A percentile compares a stretch with the other conserved stretches of the same genome.
Conservation (phyloP, 1,140 invertebrate species). For the Aphelenchoides avenae region DNA sequence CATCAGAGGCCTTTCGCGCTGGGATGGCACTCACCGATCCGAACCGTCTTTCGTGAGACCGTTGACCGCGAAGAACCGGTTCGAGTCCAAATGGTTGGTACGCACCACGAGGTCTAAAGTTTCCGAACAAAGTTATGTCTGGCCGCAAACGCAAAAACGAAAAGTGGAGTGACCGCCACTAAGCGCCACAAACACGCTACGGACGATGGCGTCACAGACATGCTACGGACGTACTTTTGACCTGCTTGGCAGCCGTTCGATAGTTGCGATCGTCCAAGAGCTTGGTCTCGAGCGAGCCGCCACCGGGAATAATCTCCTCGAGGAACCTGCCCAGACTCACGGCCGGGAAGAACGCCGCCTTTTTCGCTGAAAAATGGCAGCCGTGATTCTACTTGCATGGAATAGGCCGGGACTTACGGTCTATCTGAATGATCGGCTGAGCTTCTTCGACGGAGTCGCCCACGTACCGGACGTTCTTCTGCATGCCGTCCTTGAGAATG, state of each 20-base stretch:
- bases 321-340: conserved; percentile 2
- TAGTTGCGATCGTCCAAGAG: no score
- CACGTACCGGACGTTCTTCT: conserved; percentile 17
- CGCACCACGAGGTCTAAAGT: conserved; percentile 9
- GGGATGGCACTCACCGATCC: conserved; percentile 2
- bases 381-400: no score
- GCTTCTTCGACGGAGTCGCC: conserved; percentile 5
- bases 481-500: conserved; percentile 10
- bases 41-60: conserved; percentile 9
- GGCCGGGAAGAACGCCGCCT: conserved; percentile 10
- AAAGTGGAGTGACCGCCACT: conserved; percentile 1
- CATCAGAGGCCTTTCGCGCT: no score
- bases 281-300: conserved; percentile 1
- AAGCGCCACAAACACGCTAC: no score
- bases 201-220: no score
- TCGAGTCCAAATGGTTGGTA: conserved; percentile 3
- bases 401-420: no score
- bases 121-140: no score
- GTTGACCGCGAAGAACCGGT: conserved; percentile 4
- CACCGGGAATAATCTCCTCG: not conserved
- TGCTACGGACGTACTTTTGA: conserved; percentile 12
- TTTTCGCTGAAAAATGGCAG: conserved; percentile 16
- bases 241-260: conserved; percentile 2
- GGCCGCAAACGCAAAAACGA: no score
- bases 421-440: conserved; percentile 8